phyloP scores from a whole-genome alignment of 2,797 vertebrate genomes.

The Chelon auratus region DNA sequence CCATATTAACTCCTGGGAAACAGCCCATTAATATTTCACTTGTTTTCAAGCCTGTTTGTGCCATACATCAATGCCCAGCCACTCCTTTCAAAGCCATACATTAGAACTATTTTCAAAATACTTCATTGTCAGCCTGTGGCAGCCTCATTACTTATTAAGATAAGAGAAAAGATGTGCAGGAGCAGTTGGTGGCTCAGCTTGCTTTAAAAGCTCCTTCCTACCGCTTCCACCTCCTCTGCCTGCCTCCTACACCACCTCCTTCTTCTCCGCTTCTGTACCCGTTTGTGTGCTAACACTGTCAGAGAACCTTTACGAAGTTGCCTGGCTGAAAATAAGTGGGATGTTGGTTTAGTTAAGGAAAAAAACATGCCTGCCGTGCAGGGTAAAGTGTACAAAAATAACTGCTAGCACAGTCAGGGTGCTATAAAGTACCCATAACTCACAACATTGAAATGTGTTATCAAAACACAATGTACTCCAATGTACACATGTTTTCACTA shows the following conservation, averaged over 20 bases:
- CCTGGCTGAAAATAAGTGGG: conserved; percentile 55
- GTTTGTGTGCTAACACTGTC: conserved; percentile 55
- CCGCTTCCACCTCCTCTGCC: conserved; percentile 74
- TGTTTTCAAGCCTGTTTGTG: conserved; percentile 91
- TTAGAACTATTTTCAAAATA: conserved; percentile 99
- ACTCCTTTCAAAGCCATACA: conserved; percentile 96
- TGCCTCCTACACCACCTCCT: conserved; percentile 47
- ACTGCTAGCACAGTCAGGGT: conserved; percentile 27
- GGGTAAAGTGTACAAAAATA: conserved; percentile 46
- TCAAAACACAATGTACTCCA: neutral
- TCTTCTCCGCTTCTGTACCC: conserved; percentile 28
- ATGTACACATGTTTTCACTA: neutral
- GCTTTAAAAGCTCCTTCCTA: conserved; percentile 86
- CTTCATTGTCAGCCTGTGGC: conserved; percentile 99
- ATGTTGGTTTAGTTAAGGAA: conserved; percentile 59
- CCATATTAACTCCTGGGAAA: conserved; percentile 88
- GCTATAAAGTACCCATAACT: conserved; percentile 20
- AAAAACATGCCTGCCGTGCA: conserved; percentile 35
- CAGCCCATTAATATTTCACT: conserved; percentile 98
- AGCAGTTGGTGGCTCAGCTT: conserved; percentile 90
- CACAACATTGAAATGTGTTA: neutral
- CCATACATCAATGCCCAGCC: conserved; percentile 98
- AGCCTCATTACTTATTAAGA: conserved; percentile 99
- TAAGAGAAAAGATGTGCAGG: conserved; percentile 93
- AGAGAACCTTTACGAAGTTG: conserved; percentile 61